Conservation (phyloP, 2,888 invertebrate species). For the Papilio demoleus region DNA sequence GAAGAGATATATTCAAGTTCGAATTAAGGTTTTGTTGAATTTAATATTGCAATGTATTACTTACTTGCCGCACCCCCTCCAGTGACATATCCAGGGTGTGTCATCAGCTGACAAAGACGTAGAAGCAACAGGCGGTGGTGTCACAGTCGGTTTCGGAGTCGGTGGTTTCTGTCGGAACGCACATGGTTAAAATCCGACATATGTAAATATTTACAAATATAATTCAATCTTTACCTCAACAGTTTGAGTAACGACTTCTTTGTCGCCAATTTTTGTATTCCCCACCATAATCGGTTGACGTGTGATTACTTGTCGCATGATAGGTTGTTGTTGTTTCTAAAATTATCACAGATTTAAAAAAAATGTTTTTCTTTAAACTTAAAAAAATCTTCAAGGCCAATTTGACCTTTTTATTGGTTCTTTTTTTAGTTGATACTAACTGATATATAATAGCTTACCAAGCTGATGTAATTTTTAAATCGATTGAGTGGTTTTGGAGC, state of each 20-base stretch:
- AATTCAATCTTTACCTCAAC: conserved; percentile 56
- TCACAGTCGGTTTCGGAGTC: conserved; percentile 57
- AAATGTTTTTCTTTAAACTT: no score
- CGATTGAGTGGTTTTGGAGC: no score
- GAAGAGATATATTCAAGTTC: no score
- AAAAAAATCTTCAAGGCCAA: no score
- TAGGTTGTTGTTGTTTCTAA: conserved; percentile 65
- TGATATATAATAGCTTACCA: no score
- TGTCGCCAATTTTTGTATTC: conserved; percentile 77
- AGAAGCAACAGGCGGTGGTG: conserved; percentile 56
- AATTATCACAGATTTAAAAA: conserved; percentile 4
- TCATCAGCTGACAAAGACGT: conserved; percentile 57
- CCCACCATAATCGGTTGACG: conserved; percentile 79
- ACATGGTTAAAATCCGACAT: conserved; percentile 7
- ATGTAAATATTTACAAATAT: background rate
- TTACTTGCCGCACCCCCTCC: conserved; percentile 93
- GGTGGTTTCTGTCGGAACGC: conserved; percentile 51
- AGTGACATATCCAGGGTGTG: conserved; percentile 92
- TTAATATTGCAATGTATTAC: no score
- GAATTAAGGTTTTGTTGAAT: no score
- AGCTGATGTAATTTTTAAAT: no score
- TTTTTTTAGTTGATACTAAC: no score
- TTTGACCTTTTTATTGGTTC: no score
- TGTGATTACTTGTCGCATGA: conserved; percentile 74
- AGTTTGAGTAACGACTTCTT: conserved; percentile 70